Base-by-base conservation (phyloP, 2,888 invertebrate species). In the Nipponacmea schrenckii region DNA sequence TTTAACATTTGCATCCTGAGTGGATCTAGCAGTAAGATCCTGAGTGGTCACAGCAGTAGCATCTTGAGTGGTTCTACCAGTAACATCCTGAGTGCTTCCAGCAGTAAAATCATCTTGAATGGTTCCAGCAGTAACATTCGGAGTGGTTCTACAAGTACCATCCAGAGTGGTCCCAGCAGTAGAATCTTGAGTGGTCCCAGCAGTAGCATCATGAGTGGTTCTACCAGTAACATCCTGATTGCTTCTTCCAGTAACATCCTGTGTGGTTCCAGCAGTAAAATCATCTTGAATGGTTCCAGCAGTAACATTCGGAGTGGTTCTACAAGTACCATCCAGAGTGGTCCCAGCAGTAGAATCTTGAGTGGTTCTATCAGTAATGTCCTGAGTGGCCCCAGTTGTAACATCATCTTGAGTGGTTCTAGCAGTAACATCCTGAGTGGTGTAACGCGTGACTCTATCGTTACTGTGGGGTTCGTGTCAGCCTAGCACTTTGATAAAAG, bases 301-400 rank as follows among this genome's bases (percentile, higher is more conserved):
- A n/a, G n/a, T n/a, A n/a, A n/a, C n/a, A n/a, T n/a, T n/a, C n/a
- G n/a, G n/a, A n/a, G n/a, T n/a, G n/a, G n/a, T n/a, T n/a, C n/a
- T n/a, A n/a, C 17, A 17, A 46, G 48, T 48, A 48, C 14, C 48
- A 48, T 48, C n/a, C 48, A 14, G 14, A 48, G 48, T 17, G n/a
- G 48, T 48, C n/a, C 48, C 48, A 48, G 48, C 48, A 48, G 48
- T 48, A n/a, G n/a, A 14, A 48, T 48, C 48, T 48, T 48, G 48
- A 48, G n/a, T 48, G 48, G 48, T 48, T n/a, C 48, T n/a, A 48
- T 14, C 48, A 48, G n/a, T 48, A 17, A 48, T n/a, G n/a, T 48
- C n/a, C 48, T 48, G 48, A 48, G n/a, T 17, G 48, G 48, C n/a
- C n/a, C 48, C 48, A 48, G 48, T 48, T n/a, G n/a, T 3, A 48